phyloP scores from a whole-genome alignment of 2,888 invertebrate genomes.

The Zele albiditarsus region DNA sequence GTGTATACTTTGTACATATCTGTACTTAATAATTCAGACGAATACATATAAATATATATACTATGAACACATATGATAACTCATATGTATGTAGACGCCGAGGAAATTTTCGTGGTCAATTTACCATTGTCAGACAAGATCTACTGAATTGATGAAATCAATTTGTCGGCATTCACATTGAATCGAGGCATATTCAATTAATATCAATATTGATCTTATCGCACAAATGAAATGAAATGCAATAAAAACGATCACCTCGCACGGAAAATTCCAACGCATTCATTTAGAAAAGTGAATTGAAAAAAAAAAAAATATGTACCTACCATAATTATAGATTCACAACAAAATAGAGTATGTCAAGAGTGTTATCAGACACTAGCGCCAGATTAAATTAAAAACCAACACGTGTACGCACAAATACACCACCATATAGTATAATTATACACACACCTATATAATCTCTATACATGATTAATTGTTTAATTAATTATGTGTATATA shows the following conservation, averaged over 20 bases:
- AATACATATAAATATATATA: constrained; percentile 12
- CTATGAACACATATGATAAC: not conserved
- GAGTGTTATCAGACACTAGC: not conserved
- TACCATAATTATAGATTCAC: not conserved
- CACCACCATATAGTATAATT: not conserved
- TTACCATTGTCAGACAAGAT: not conserved
- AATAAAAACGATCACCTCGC: not conserved
- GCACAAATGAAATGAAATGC: not conserved
- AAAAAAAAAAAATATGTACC: not conserved
- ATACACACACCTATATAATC: not conserved
- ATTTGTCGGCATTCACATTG: not conserved
- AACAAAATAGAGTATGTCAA: not conserved
- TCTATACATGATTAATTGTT: too few relatives aligned
- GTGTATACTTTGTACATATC: constrained; percentile 64
- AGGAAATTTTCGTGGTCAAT: not conserved
- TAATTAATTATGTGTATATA: too few relatives aligned
- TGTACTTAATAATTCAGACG: constrained; percentile 50
- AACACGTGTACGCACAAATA: not conserved
- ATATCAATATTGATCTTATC: not conserved
- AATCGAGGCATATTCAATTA: not conserved
- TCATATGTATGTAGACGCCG: not conserved
- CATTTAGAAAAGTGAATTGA: not conserved
- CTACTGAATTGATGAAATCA: constrained; percentile 1
- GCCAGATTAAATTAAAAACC: not conserved
- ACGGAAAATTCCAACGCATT: not conserved